Conservation (phyloP, 2,113 vertebrate species). For the Hyperopisus bebe region DNA sequence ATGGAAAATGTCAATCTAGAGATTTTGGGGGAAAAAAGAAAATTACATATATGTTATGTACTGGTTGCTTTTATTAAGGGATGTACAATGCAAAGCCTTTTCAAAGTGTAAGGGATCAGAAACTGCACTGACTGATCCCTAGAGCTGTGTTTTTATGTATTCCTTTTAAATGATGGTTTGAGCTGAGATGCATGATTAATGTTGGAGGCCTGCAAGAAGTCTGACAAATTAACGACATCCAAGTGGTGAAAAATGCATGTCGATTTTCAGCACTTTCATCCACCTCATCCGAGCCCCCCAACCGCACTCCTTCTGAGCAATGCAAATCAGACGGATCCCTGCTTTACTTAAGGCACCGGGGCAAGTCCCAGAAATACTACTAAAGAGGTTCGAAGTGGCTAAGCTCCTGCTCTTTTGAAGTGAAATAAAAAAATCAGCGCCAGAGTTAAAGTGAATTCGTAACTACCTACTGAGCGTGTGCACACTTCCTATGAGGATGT, state of each 20-base stretch:
- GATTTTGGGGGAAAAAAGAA: background rate
- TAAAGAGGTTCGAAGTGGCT: background rate
- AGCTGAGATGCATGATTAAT: conserved; percentile 1
- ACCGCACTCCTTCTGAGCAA: background rate
- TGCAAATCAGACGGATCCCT: background rate
- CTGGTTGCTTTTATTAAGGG: background rate
- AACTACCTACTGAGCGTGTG: background rate
- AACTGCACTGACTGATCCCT: background rate
- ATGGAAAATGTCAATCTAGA: background rate
- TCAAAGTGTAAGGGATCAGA: background rate
- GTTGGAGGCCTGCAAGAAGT: background rate
- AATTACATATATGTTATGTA: background rate
- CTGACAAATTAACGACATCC: background rate
- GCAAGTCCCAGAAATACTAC: background rate
- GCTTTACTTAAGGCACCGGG: background rate
- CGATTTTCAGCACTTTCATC: background rate
- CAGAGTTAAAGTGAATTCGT: background rate
- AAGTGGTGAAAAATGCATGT: background rate
- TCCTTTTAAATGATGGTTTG: background rate
- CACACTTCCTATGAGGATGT: background rate
- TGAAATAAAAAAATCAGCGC: background rate
- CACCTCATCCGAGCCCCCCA: background rate
- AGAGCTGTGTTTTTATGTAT: background rate
- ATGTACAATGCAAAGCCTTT: background rate
- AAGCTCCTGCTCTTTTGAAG: background rate